Conservation (phyloP, 2,797 vertebrate genomes). For the Sylvia borin region DNA sequence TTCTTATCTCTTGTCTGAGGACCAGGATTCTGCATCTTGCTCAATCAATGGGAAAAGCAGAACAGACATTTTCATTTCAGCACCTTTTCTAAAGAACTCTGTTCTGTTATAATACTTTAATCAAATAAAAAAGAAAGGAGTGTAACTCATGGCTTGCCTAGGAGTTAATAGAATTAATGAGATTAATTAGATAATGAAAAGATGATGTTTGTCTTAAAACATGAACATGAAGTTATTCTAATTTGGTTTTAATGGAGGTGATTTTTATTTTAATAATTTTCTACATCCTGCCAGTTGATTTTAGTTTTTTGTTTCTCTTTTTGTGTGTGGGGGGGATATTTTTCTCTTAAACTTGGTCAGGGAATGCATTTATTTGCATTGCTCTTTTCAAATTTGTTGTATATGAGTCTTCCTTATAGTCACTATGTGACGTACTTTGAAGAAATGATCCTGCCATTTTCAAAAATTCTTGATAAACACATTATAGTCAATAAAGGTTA, state of each 20-base stretch:
- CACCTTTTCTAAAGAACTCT: neutral
- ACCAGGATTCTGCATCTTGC: neutral
- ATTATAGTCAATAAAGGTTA: neutral
- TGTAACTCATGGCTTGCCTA: conserved; percentile 11
- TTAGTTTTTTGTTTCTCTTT: neutral
- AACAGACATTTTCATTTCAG: neutral
- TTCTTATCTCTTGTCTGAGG: neutral
- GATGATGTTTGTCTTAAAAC: conserved; percentile 27
- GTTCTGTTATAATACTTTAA: neutral
- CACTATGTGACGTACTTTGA: neutral
- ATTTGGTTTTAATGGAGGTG: neutral
- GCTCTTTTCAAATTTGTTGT: neutral
- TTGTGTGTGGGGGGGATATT: fast-evolving
- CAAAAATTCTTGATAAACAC: neutral
- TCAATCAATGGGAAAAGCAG: neutral
- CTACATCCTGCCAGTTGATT: neutral
- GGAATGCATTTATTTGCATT: neutral
- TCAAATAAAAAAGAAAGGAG: neutral
- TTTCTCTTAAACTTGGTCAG: neutral
- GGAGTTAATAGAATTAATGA: neutral
- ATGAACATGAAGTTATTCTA: neutral
- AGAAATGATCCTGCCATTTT: conserved; percentile 5
- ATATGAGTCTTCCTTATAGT: neutral
- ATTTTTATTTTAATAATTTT: neutral
- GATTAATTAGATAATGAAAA: conserved; percentile 10